Evolutionary conservation across 1,140 invertebrate genomes (phyloP).

Genomic region (Drosophila micromelanica): DNA sequence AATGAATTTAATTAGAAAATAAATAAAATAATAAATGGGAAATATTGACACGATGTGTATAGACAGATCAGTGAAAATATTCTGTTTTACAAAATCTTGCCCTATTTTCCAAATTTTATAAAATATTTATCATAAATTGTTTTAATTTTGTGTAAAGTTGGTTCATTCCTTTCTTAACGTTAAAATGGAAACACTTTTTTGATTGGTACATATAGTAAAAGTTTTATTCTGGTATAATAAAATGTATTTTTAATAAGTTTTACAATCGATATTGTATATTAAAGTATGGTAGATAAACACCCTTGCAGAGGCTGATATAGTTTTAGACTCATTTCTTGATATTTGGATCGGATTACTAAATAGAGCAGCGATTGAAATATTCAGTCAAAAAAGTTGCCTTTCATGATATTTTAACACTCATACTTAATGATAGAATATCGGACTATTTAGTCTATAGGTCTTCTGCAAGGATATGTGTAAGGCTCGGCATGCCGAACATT

Average conservation of each 20-base stretch:
- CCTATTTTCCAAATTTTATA: too few relatives aligned
- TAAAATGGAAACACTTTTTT: not conserved
- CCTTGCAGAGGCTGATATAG: conserved; percentile 35
- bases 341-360: conserved; percentile 43
- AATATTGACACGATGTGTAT: too few relatives aligned
- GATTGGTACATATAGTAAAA: conserved; percentile 51
- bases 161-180: too few relatives aligned
- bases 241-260: conserved; percentile 68
- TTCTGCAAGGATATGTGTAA: conserved; percentile 34
- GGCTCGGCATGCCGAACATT: conserved; percentile 36
- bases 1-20: not conserved
- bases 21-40: too few relatives aligned
- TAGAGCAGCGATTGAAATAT: conserved; percentile 8
- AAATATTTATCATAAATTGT: too few relatives aligned
- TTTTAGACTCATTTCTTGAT: conserved; percentile 4
- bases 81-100: too few relatives aligned
- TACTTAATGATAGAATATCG: conserved; percentile 22
- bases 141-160: too few relatives aligned
- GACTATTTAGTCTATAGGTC: conserved; percentile 6
- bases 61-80: too few relatives aligned
- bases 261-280: conserved; percentile 66
- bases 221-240: conserved; percentile 74
- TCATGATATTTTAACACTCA: conserved; percentile 28
- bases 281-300: conserved; percentile 53
- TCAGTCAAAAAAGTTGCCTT: conserved; percentile 29